Percentiles rank a stretch among this genome's conserved stretches.
Conservation (phyloP, 2,888 invertebrate species). For the Leptopilina drosophilae region DNA sequence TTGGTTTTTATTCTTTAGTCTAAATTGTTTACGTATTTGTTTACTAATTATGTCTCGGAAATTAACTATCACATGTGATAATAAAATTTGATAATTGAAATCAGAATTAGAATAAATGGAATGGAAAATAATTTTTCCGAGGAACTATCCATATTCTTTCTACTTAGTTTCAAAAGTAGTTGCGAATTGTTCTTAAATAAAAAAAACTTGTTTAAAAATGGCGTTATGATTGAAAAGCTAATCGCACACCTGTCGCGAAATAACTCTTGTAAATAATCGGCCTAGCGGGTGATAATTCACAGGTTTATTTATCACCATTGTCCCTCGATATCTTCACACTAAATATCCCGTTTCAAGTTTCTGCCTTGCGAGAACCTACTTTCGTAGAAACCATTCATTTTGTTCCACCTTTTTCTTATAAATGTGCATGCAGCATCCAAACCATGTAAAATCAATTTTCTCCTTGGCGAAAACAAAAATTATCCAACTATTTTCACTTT, state of each 20-base stretch:
- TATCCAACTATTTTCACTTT: neutral
- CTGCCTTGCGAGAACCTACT: neutral
- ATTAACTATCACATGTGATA: too few relatives aligned
- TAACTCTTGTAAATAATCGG: conserved; percentile 30
- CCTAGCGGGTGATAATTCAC: conserved; percentile 30
- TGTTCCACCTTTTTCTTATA: conserved; percentile 13
- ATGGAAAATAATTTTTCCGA: too few relatives aligned
- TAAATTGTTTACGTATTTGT: too few relatives aligned
- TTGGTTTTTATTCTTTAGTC: too few relatives aligned
- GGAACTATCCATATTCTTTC: neutral
- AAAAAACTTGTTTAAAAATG: neutral
- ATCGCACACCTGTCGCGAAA: conserved; percentile 16
- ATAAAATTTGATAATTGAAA: too few relatives aligned
- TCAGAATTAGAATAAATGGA: too few relatives aligned
- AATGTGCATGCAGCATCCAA: neutral
- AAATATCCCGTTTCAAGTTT: conserved; percentile 36
- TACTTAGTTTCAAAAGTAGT: neutral
- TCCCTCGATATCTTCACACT: conserved; percentile 37
- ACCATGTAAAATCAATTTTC: conserved; percentile 16
- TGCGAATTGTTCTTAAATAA: too few relatives aligned
- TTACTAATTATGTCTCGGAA: too few relatives aligned
- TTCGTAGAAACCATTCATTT: conserved; percentile 34
- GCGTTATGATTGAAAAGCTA: conserved; percentile 14
- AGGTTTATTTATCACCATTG: conserved; percentile 33
- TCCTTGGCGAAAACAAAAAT: neutral